Evolutionary conservation across 1,140 invertebrate genomes (phyloP), one percentile per base, ranked within the genome.

Genomic region (Scylla paramamosain): DNA sequence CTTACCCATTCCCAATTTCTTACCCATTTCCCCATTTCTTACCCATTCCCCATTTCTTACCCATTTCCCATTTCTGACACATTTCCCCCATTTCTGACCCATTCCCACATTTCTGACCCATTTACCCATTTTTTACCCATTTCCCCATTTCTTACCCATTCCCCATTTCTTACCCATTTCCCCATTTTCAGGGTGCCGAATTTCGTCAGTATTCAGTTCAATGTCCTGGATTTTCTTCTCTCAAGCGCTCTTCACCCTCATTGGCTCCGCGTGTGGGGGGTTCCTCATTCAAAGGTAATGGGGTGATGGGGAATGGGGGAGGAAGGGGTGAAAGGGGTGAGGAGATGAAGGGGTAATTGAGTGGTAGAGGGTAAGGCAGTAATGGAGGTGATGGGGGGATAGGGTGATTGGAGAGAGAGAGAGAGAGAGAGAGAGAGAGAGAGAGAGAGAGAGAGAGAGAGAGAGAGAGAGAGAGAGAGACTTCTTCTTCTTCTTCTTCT

Each of bases 171-270:
- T 16, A 10, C 84, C 59, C 6, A 77, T 16, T 2, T 77, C 83
- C 48, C 29, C 46, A 20, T 14, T 52, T 46, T n/a, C 87, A 95
- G 94, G 31, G 32, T 97, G 97, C 96, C 97, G 97, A 95, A 97
- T 97, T 0, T 96, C 96, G 6, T 97, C 97, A 3, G 96, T 97
- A 91, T 96, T 97, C 84, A 96, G 96, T 95, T 96, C 97, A 48
- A 97, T 97, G 97, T 97, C 97, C 93, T 97, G 97, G 97, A 97
- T 97, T 6, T 97, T 97, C 96, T 97, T 97, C 96, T 97, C 97
- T 20, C 97, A 97, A 96, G 96, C 97, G 52, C 96, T 97, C 31
- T 97, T 97, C 96, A 97, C 97, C 0, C 96, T 97, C 16, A 96
- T 97, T 3, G 97, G 97, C 52, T 97, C 97, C 25, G 97, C 97